A percentile compares a stretch with the other conserved stretches of the same genome.
These are phyloP conservation scores for Hipposideros larvatus DNA, from an alignment of 2,797 vertebrate genomes.

Conservation along the genomic window DNA sequence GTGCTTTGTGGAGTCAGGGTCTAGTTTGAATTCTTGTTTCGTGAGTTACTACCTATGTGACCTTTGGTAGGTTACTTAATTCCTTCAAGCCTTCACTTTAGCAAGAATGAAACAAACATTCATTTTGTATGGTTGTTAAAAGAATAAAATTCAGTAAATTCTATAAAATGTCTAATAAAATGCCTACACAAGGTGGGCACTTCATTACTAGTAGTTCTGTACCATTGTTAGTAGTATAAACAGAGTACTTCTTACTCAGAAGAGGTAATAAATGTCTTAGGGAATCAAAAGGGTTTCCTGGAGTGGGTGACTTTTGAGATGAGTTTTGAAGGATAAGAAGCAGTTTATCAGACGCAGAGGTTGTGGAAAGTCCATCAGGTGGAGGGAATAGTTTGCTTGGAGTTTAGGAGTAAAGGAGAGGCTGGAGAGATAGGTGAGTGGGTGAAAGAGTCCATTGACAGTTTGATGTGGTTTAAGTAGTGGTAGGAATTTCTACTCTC, in stretches of 20 bases:
- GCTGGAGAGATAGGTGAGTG: neutral
- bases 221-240: neutral
- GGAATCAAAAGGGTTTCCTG: neutral
- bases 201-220: neutral
- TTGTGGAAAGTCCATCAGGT: neutral
- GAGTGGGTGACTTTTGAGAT: neutral
- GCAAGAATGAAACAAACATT: constrained; percentile 1
- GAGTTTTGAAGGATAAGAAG: constrained; percentile 12
- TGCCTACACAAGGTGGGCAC: neutral
- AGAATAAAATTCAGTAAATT: neutral
- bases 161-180: neutral
- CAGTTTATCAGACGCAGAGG: neutral
- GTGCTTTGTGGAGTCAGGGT: neutral
- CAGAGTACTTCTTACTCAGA: neutral
- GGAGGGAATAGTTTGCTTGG: neutral
- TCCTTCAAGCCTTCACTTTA: neutral
- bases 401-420: neutral
- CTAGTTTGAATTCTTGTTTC: constrained; percentile 60
- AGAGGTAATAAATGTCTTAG: neutral
- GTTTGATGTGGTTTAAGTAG: neutral
- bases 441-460: neutral
- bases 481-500: neutral
- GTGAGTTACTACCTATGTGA: constrained; percentile 30
- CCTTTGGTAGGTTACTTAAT: neutral
- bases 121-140: neutral